Percentiles rank a stretch among this genome's conserved stretches.
These are phyloP conservation scores for Ashinkailepas kermadecensis DNA, from an alignment of 2,888 invertebrate genomes.

Conservation along the genomic window DNA sequence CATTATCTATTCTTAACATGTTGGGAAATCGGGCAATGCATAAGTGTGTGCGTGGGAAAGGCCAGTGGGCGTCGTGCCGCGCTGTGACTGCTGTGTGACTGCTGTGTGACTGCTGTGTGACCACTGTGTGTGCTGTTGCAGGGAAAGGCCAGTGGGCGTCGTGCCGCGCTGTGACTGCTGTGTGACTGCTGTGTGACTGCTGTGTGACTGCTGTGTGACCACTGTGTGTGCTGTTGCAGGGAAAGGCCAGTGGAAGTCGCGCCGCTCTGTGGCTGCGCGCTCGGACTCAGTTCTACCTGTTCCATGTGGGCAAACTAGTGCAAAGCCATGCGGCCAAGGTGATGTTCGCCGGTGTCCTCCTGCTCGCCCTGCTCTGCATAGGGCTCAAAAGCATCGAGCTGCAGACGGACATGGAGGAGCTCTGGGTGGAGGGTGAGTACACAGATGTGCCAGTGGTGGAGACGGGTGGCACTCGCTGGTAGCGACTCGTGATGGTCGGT, in stretches of 20 bases:
- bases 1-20: no score
- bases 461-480: no score
- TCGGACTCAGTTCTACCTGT: constrained; percentile 80
- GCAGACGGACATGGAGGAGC: background rate
- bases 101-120: no score
- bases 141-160: constrained; percentile 89
- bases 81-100: constrained; percentile 81
- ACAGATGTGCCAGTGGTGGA: no score
- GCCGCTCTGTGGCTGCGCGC: constrained; percentile 84
- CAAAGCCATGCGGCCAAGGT: constrained; percentile 11
- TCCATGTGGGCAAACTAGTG: constrained; percentile 44
- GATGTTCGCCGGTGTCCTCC: background rate
- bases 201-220: no score
- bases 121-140: constrained; percentile 46
- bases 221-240: constrained; percentile 54
- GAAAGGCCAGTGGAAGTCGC: constrained; percentile 84
- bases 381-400: background rate
- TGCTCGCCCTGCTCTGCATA: background rate
- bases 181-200: no score
- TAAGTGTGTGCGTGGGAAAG: constrained; percentile 58
- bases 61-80: constrained; percentile 84
- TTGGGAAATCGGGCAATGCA: no score
- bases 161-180: constrained; percentile 76
- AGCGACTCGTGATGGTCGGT: no score
- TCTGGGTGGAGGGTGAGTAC: constrained; percentile 19